A percentile compares a stretch with the other conserved stretches of the same genome.
Conservation (phyloP, 2,888 invertebrate genomes). For the Standfussiana lucernea region DNA sequence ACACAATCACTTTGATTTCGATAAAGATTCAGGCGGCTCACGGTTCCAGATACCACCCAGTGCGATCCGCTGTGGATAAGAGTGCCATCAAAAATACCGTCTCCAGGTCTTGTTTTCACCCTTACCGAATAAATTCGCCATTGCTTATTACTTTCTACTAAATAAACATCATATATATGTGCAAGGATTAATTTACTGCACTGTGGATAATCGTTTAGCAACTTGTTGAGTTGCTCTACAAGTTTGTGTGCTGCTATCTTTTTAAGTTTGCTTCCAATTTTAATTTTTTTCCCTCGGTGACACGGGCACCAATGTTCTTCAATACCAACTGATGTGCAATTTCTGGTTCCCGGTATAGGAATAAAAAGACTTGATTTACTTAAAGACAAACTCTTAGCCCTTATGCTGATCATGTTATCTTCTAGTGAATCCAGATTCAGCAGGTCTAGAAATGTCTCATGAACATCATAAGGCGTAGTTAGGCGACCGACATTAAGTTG, state of each 20-base stretch:
- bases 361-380: constrained; percentile 93
- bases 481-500: constrained; percentile 92
- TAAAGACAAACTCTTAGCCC: constrained; percentile 78
- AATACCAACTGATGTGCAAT: constrained; percentile 94
- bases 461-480: constrained; percentile 94
- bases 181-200: constrained; percentile 92
- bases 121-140: constrained; percentile 91
- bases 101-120: constrained; percentile 91
- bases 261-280: constrained; percentile 87
- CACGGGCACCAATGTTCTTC: constrained; percentile 96
- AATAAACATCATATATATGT: constrained; percentile 76
- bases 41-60: constrained; percentile 91
- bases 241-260: constrained; percentile 90
- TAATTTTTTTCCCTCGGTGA: constrained; percentile 90
- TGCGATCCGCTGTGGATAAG: constrained; percentile 78
- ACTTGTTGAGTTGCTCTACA: constrained; percentile 91
- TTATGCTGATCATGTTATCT: constrained; percentile 68
- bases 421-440: constrained; percentile 82
- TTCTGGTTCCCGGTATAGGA: constrained; percentile 92
- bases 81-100: constrained; percentile 94
- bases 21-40: constrained; percentile 94
- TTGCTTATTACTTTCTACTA: constrained; percentile 88
- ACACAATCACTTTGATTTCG: constrained; percentile 94
- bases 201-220: constrained; percentile 90
- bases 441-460: constrained; percentile 94